Base-by-base conservation (phyloP, 2,888 invertebrate genomes). In the Melanostoma mellinum region DNA sequence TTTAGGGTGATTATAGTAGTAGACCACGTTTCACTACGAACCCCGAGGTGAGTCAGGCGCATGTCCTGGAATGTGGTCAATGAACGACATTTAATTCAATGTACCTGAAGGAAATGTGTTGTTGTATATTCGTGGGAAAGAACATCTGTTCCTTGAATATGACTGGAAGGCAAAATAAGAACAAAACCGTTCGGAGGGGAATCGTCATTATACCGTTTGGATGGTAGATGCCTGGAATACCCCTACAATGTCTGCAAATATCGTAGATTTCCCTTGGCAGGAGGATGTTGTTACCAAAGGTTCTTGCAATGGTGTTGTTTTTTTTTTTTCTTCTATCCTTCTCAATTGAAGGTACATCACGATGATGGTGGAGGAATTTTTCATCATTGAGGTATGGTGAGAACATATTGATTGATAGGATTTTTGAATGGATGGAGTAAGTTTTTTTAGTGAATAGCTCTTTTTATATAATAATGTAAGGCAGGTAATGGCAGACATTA, bases 1-100 rank as follows among this genome's bases (percentile, higher is more conserved):
- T 20, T 33, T 40, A 10, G 42, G 55, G 61, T 53, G 67, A 71
- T 52, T 53, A 44, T 71, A 65, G 74, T 71, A 65, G 74, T 79
- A 71, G 75, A 84, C 65, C 78, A 84, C 84, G 79, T 84, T 84
- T 79, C 79, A 78, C 84, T 84, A 84, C 67, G 60, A 56, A 65
- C 4, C 4, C 3, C 0, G 3, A 2, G 4, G 0, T 61, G 20
- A 20, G 20, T 20, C 20, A 20, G 20, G 79, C 84, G 84, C 84
- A 84, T 61, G 84, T 53, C 84, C 74, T 84, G 84, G 84, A 84
- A 84, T 9, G 55, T 84, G 84, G 84, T 84, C 84, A 84, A 84
- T 84, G 84, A 84, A 84, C 84, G 84, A 50, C 74, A 75, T 60
- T 79, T 67, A 58, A 79, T 74, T 84, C 69, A 79, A 63, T 75